Conservation (phyloP, 1,140 invertebrate genomes). For the Triops cancriformis region DNA sequence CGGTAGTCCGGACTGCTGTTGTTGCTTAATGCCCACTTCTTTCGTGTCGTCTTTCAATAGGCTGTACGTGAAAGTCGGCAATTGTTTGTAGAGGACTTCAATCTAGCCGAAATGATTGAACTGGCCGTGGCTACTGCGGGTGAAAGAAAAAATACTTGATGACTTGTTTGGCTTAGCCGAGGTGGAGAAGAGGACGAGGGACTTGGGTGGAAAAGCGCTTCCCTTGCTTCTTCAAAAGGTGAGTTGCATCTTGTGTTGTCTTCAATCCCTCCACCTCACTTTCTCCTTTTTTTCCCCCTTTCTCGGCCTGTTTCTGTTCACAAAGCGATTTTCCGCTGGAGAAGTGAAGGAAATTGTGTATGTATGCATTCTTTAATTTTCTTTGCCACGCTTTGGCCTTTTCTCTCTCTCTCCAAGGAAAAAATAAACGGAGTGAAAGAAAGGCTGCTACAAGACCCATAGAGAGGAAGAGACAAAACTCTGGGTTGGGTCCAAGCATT, state of each 20-base stretch:
- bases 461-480: neutral
- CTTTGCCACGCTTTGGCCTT: neutral
- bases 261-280: no score
- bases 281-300: neutral
- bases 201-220: neutral
- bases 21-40: neutral
- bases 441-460: neutral
- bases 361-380: neutral
- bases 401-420: neutral
- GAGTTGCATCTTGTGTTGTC: neutral
- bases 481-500: conserved; percentile 2
- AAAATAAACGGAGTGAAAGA: neutral
- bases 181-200: neutral
- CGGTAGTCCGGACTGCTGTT: neutral
- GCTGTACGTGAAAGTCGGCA: neutral
- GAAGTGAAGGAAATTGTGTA: conserved; percentile 3
- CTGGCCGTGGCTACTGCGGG: neutral
- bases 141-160: neutral
- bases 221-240: neutral
- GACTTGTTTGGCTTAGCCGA: no score
- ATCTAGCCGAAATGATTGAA: neutral
- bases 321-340: neutral
- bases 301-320: neutral
- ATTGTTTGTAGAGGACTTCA: conserved; percentile 10
- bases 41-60: neutral